Evolutionary conservation across 37 sponge, comb jelly and placozoan species (phyloP), one percentile per base, ranked within the genome.

Genomic region (Oopsacas minuta): DNA sequence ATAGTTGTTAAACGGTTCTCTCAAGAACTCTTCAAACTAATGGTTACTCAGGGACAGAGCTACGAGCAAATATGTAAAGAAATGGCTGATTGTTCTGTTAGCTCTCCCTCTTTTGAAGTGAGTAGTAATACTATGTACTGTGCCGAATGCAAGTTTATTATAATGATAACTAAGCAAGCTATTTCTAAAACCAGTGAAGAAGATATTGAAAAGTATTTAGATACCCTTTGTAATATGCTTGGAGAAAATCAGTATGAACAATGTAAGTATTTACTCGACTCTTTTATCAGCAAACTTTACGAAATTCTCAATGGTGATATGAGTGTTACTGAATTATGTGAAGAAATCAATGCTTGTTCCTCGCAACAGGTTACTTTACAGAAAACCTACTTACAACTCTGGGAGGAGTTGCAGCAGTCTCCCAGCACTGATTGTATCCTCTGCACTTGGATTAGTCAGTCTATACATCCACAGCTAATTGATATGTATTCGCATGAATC

Each of bases 241-340:
- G 75, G 75, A 25, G 30, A 34, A 25, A 34, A n/a, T 25, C 7
- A 61, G 17, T 61, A 61, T 61, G 75, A 61, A 3, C 22, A 34
- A 20, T 61, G 75, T n/a, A 61, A 3, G 28, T 7, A 61, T 25
- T 34, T 61, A 5, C 75, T 61, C 28, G 75, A 61, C 1, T 20
- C 75, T 32, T 61, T 61, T 61, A 61, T 61, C 30, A 20, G 1
- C 75, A 20, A n/a, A 25, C 28, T n/a, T 3, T 25, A 25, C 75
- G 75, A 3, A 7, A 61, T 61, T 25, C 20, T 61, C 1, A 61
- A 61, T 61, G 75, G 75, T 32, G 75, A 61, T 34, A 61, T 61
- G 75, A 61, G 75, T n/a, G 75, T n/a, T 5, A 61, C 28, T 61
- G 75, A 61, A 34, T 61, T 61, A n/a, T 61, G 75, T n/a, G 28